Evolutionary conservation across 2,113 vertebrate genomes (phyloP).

Genomic region (Dissostichus mawsoni): DNA sequence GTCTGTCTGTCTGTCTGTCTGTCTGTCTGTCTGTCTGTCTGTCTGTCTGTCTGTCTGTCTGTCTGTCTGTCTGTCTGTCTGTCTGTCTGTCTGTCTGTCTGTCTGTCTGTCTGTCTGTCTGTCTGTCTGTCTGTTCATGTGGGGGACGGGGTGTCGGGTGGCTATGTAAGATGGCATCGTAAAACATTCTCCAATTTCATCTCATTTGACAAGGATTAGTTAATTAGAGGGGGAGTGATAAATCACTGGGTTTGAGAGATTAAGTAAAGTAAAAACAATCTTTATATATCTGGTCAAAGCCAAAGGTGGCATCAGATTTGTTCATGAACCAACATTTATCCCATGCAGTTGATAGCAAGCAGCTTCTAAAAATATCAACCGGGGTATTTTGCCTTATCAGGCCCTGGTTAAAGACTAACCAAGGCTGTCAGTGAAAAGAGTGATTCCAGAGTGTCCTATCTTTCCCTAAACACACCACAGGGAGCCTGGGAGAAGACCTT

Average conservation of each 20-base stretch:
- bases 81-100: slow-evolving; percentile 9
- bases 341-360: neutral
- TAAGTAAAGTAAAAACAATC: neutral
- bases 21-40: neutral
- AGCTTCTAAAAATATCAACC: slow-evolving; percentile 23
- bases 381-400: slow-evolving; percentile 25
- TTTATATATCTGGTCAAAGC: slow-evolving; percentile 6
- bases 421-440: slow-evolving; percentile 49
- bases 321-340: neutral
- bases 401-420: slow-evolving; percentile 29
- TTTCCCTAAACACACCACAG: slow-evolving; percentile 73
- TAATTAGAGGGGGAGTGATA: slow-evolving; percentile 15
- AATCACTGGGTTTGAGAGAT: neutral
- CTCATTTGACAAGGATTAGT: slow-evolving; percentile 18
- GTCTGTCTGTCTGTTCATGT: neutral
- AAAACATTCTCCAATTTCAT: slow-evolving; percentile 41
- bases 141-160: slow-evolving; percentile 32
- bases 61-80: neutral
- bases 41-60: slow-evolving; percentile 14
- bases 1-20: slow-evolving; percentile 8
- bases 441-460: slow-evolving; percentile 65
- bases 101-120: slow-evolving; percentile 10
- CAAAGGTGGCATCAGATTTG: neutral
- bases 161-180: slow-evolving; percentile 1
- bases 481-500: slow-evolving; percentile 70